A percentile compares a stretch with the other conserved stretches of the same genome.
Conservation (phyloP, 2,113 vertebrate species). For the Prinia subflava region DNA sequence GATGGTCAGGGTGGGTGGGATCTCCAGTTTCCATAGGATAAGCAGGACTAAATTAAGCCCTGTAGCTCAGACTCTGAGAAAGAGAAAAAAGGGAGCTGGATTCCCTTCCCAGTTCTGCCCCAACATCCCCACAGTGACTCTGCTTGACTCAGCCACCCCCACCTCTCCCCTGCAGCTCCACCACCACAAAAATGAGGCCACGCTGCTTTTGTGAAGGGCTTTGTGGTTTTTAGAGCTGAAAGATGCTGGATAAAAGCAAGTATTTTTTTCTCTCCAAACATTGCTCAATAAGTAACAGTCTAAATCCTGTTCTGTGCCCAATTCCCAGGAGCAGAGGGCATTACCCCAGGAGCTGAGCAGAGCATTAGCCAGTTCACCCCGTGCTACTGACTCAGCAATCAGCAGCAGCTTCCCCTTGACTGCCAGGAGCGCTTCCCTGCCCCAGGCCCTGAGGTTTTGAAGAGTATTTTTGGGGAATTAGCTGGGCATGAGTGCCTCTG, state of each 20-base stretch:
- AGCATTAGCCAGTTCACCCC: background rate
- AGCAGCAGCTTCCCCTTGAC: background rate
- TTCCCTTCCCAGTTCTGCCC: background rate
- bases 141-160: background rate
- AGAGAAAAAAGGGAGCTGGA: background rate
- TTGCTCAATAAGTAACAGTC: background rate
- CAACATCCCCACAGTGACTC: background rate
- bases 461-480: background rate
- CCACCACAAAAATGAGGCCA: background rate
- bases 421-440: background rate
- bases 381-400: background rate
- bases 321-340: background rate
- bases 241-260: background rate
- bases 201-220: background rate
- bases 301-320: background rate
- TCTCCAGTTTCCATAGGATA: background rate
- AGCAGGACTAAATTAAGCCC: background rate
- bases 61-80: rapidly evolving
- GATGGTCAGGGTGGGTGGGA: background rate
- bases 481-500: background rate
- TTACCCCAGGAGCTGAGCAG: background rate
- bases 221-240: background rate
- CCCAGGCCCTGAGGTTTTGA: background rate
- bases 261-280: background rate
- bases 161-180: background rate